Evolutionary conservation across 2,797 vertebrate genomes (phyloP), one percentile per base, ranked within the genome.

Genomic region (Anas acuta): DNA sequence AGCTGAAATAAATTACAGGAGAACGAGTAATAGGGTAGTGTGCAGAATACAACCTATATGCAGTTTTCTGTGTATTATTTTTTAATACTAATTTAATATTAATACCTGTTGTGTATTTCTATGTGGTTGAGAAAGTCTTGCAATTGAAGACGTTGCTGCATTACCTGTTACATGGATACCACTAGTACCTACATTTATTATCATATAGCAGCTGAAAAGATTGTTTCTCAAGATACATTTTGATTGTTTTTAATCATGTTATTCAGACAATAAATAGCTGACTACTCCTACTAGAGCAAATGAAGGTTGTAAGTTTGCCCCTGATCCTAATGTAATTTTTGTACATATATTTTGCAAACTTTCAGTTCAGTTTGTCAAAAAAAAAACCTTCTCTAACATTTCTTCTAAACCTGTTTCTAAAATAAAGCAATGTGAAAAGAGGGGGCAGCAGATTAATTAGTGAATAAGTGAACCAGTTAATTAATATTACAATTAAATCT

Each of bases 401-500:
- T 78, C 53, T 81, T 93, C 64, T 82, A 73, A 83, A 71, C 90
- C 75, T 96, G 28, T 64, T 91, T 94, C 79, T 92, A 87, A 96
- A 95, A 87, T 82, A 92, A 73, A 89, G 93, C 87, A 92, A 58
- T 91, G 87, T 94, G 76, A 90, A 86, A 96, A 96, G 93, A 94
- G 95, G 62, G 89, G 87, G 84, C 78, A 92, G 77, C 89, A 95
- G 93, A 96, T 97, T 98, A 97, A 98, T 97, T 97, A 97, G 92
- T 86, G 87, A 97, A 90, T 95, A 95, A 97, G 87, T 92, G 71
- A 95, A 96, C 95, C 91, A 93, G 96, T 96, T 97, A 97, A 97
- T 97, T 97, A 98, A 97, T 96, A 90, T 95, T 96, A 96, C 95
- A 97, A 93, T 98, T 97, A 97, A 98, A 96, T 97, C 92, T 97